Base-by-base conservation (phyloP, 2,113 vertebrate genomes). In the Equus quagga region DNA sequence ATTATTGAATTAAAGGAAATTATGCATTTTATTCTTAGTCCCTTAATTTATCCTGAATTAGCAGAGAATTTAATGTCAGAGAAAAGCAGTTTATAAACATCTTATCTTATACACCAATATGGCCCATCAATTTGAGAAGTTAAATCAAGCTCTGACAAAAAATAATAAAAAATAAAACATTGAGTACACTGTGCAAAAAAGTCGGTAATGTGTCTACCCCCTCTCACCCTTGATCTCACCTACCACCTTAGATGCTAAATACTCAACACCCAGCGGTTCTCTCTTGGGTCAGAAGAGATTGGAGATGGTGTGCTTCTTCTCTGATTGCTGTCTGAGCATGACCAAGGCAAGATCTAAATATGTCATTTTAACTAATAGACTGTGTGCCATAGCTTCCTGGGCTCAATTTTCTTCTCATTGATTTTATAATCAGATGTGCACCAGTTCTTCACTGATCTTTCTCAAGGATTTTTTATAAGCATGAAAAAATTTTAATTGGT, bases 381-480 rank as follows among this genome's bases (percentile, higher is more conserved):
- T 64, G 18, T 5, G 58, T 54, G 4, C 51, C 76, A 64, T 8
- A 46, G 13, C 31, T 95, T 93, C n/a, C 36, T 95, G 2, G 21
- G 18, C 49, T 89, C 24, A 75, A 67, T 92, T 96, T 92, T 96
- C 46, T 91, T 95, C 86, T 69, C 82, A 95, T 88, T 93, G 64
- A 82, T 94, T 86, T 95, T 80, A 70, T 69, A 91, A 95, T 64
- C 51, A 89, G 19, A 94, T 46, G 4, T 58, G 11, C 26, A 26
- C 36, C 7, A 64, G 28, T 58, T 94, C 33, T 70, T 72, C 31
- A 88, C 76, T 76, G 13, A 89, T 44, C 15, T 8, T 69, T 80
- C 28, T 91, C 24, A 84, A 84, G 9, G 41, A 67, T 70, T 70
- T 70, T 70, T 88, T 58, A 75, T 51, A 69, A 93, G 64, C 76